phyloP scores from a whole-genome alignment of 1,140 invertebrate genomes.

The Lithobius niger region DNA sequence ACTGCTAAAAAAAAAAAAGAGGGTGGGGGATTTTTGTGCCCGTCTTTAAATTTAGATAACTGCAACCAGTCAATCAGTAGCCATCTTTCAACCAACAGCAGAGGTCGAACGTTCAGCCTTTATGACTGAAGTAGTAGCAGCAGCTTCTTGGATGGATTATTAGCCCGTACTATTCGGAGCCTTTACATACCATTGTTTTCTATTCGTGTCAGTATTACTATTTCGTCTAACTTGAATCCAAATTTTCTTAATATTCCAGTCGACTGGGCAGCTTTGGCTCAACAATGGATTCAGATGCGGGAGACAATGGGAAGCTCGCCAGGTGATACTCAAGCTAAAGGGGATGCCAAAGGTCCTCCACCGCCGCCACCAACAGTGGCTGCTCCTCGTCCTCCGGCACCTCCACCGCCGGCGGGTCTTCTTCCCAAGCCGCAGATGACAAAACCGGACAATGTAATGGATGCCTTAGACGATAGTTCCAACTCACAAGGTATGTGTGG shows the following conservation, averaged over 20 bases:
- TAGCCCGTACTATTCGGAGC: too few species aligned
- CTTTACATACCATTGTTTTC: not conserved
- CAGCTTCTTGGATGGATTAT: too few species aligned
- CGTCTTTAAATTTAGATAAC: too few species aligned
- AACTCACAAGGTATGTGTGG: not conserved
- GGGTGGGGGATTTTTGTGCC: too few species aligned
- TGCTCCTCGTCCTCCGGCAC: constrained; percentile 24
- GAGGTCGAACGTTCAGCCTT: too few species aligned
- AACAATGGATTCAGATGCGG: constrained; percentile 97
- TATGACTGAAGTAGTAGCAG: too few species aligned
- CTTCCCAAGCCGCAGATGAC: too few species aligned
- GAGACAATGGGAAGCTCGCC: constrained; percentile 35
- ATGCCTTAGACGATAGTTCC: not conserved
- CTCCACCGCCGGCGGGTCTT: not conserved
- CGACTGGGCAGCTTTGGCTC: constrained; percentile 87
- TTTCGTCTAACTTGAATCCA: not conserved
- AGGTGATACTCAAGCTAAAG: constrained; percentile 6
- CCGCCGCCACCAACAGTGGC: constrained; percentile 36
- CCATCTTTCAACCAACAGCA: too few species aligned
- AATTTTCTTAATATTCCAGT: constrained; percentile 39
- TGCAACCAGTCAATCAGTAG: too few species aligned
- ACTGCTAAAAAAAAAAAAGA: too few species aligned
- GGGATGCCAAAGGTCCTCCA: constrained; percentile 10
- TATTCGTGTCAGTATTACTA: not conserved
- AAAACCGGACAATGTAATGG: not conserved